Base-by-base conservation (phyloP, 2,797 vertebrate genomes). In the Siniperca obscura region DNA sequence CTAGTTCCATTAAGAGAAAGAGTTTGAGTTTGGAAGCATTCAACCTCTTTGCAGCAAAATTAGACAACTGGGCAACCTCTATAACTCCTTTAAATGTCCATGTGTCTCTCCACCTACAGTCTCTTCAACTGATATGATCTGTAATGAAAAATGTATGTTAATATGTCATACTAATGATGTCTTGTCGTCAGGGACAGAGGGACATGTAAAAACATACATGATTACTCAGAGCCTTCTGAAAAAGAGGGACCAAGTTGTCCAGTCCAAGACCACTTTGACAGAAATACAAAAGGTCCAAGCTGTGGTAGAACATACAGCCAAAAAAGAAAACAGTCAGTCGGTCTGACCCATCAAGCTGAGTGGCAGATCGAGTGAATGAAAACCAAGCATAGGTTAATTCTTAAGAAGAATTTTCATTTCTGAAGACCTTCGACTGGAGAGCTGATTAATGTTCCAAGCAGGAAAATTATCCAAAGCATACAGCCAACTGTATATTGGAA, bases 391-490 rank as follows among this genome's bases (percentile, higher is more conserved):
- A 62, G n/a, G 40, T 74, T 78, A 38, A 61, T 55, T 81, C 48
- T 78, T 42, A 8, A 16, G n/a, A 70, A 27, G 17, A 55, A 40
- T n/a, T n/a, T 42, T 74, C n/a, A 70, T 17, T 44, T 64, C 25
- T 57, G 55, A 50, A 44, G 71, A 76, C 36, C 46, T 62, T 53
- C 0, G 1, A 36, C 13, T 13, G 17, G 11, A 48, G 48, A 72
- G 34, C 57, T 53, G 57, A 69, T 76, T 80, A 46, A 56, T 76
- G 52, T 60, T 69, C 40, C 21, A 57, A 72, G 56, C 25, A 53
- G 44, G 38, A 70, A 67, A 56, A 78, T 44, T 14, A 69, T 44
- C 25, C 64, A 76, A 65, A 62, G 36, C 50, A 52, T 6, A n/a
- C 9, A 27, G 21, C 42, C 11, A 42, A 76, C 30, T 64, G 48